Base-by-base conservation (phyloP, 1,140 invertebrate genomes). In the Orussus abietinus region DNA sequence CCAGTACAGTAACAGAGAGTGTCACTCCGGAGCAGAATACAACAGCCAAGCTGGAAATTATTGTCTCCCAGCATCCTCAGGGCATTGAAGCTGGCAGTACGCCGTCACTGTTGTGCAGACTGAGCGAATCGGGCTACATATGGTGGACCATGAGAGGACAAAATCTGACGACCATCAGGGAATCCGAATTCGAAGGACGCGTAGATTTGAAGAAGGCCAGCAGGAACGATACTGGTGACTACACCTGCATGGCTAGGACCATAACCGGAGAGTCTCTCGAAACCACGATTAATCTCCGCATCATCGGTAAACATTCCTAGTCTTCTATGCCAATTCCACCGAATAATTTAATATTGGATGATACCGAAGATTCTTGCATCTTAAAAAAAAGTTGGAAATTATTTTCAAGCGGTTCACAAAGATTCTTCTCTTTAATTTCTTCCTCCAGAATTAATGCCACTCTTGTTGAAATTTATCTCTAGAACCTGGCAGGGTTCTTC, bases 201-300 rank as follows among this genome's bases (percentile, higher is more conserved):
- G 50, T 80, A 15, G 72, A 72, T n/a, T 64, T 80, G 19, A 55
- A 65, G 2, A 70, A 72, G 40, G 69, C 73, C 7, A 77, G 65
- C 2, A 60, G 72, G 22, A 62, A 66, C 5, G 75, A 81, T 25
- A 74, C 69, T 6, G 79, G 79, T 0, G 74, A 78, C 49, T 80
- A 79, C 45, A 77, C 72, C 0, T 80, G 80, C 45, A 45, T 62
- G 6, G 72, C 59, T 3, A 55, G 66, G 53, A 71, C 72, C 32
- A 41, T 46, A 41, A 57, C 58, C 42, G 55, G 69, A 49, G 32
- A 67, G 51, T 40, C 50, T 4, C 29, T 69, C 22, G 48, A 66
- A 11, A 67, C 71, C 53, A 62, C 60, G 7, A 55, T 71, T 48
- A 45, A 59, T 20, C 60, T 74, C 42, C 59, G 61, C 51, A 55